Percentiles rank a stretch among this genome's conserved stretches.
Evolutionary conservation across 2,888 invertebrate genomes (phyloP).

Genomic region (Xestia rhomboidea): DNA sequence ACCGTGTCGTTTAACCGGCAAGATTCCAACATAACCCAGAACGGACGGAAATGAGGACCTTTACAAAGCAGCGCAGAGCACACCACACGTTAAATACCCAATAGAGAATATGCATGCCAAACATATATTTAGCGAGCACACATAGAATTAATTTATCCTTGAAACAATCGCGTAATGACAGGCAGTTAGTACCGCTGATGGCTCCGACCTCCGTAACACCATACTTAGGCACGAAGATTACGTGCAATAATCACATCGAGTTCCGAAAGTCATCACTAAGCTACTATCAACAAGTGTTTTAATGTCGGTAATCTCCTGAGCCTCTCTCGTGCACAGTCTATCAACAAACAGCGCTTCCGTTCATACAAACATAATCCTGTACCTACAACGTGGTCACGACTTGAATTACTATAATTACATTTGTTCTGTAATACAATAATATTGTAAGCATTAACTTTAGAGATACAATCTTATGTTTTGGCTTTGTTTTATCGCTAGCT

Average conservation of each 20-base stretch:
- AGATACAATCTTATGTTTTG: conserved; percentile 52
- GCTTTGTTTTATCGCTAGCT: conserved; percentile 33
- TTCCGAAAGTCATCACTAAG: conserved; percentile 81
- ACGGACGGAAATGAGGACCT: neutral
- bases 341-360: conserved; percentile 82
- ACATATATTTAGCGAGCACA: conserved; percentile 28
- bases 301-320: conserved; percentile 81
- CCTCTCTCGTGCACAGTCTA: conserved; percentile 77
- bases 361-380: conserved; percentile 75
- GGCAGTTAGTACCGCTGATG: conserved; percentile 62
- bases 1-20: conserved; percentile 11
- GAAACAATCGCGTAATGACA: conserved; percentile 64
- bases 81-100: neutral
- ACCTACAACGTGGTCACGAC: conserved; percentile 71
- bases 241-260: conserved; percentile 77
- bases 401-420: conserved; percentile 74
- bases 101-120: conserved; percentile 11
- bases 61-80: neutral
- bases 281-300: conserved; percentile 82
- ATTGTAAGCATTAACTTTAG: conserved; percentile 41
- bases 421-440: conserved; percentile 45
- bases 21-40: neutral
- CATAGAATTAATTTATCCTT: conserved; percentile 58
- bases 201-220: conserved; percentile 68
- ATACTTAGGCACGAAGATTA: conserved; percentile 74